phyloP scores from a whole-genome alignment of 2,888 invertebrate species.

The Cepaea hortensis region DNA sequence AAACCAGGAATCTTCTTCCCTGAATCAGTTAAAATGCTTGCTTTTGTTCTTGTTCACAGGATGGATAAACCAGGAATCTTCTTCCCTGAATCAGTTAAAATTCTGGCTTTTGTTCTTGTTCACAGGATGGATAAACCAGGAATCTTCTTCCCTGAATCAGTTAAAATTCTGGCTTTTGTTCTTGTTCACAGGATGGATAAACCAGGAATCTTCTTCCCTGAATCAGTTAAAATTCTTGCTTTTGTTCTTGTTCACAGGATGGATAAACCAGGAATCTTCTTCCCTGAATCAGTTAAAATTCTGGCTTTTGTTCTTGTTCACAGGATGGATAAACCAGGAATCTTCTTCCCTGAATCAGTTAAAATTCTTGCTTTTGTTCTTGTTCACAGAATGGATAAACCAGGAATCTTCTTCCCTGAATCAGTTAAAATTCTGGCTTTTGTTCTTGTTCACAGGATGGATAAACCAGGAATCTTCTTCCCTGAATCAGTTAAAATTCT shows the following conservation, averaged over 20 bases:
- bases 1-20: constrained; percentile 20
- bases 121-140: constrained; percentile 27
- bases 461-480: constrained; percentile 16
- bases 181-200: constrained; percentile 15
- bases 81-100: too few relatives aligned
- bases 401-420: constrained; percentile 17
- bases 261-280: constrained; percentile 17
- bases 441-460: constrained; percentile 2
- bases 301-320: not conserved
- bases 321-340: constrained; percentile 23
- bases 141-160: constrained; percentile 15
- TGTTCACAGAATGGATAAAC: constrained; percentile 18
- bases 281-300: too few relatives aligned
- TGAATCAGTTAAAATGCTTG: too few relatives aligned
- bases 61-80: constrained; percentile 22
- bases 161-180: not conserved
- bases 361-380: not conserved
- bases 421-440: too few relatives aligned
- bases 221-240: too few relatives aligned
- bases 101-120: not conserved
- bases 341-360: constrained; percentile 22
- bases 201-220: constrained; percentile 17
- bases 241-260: not conserved
- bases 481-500: too few relatives aligned
- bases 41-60: not conserved